Base-by-base conservation (phyloP, 2,888 invertebrate genomes). In the Coelopa pilipes region DNA sequence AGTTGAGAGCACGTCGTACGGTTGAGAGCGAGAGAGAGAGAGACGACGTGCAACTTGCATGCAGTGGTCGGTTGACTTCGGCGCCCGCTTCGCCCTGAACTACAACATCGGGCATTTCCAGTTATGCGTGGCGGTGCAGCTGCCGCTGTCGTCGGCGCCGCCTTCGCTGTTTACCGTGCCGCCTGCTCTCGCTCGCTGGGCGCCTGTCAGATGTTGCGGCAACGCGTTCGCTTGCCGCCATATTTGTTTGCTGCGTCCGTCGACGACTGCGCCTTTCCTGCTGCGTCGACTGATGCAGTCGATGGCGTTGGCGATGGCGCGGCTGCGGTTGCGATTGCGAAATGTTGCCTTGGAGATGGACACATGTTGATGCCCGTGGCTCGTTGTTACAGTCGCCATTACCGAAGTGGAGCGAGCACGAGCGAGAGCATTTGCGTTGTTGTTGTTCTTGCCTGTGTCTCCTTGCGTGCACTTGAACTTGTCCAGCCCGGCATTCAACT, bases 401-500 rank as follows among this genome's bases (percentile, higher is more conserved):
- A 4, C 2, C 7, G 34, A 34, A 34, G 34, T 34, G 34, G 7
- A 34, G 7, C 34, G 34, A 34, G 34, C 7, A 34, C 34, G 34
- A 34, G 34, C 34, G 34, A 34, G 34, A 34, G 34, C 2, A 7
- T 34, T 4, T 34, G 34, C 4, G 34, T 34, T 34, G 34, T 34
- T 34, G 7, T 34, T 34, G 2, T 34, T 34, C 24, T 47, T 59
- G 49, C 7, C 19, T 17, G 12, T 47, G 65, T n/a, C 17, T 49
- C 13, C n/a, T 49, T 53, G 15, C 62, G 50, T 83, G 84, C 83
- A 84, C 84, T 83, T 83, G 82, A 83, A 83, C 84, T 82, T 83
- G 80, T 9, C 47, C 24, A 63, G 53, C 50, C n/a, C 50, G 53
- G 34, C 63, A 71, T 53, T 62, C 63, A 71, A 71, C 65, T 66